Evolutionary conservation across 2,797 vertebrate genomes (phyloP).

Genomic region (Ara ararauna): DNA sequence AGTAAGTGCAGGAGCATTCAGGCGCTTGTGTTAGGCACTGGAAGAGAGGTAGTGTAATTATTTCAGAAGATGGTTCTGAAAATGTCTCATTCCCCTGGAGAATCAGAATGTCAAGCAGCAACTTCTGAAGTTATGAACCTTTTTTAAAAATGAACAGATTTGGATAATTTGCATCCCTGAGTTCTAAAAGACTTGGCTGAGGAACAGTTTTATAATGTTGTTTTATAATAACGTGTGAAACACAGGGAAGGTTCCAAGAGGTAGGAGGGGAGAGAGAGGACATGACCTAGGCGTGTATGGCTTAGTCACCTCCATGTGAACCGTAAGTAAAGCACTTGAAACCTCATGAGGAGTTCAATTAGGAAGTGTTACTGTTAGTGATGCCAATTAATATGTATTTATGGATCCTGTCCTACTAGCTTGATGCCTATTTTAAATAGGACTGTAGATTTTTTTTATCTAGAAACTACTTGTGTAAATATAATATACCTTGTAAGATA

Average conservation of each 20-base stretch:
- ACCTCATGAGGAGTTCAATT: not conserved
- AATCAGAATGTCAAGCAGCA: not conserved
- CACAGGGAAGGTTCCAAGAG: not conserved
- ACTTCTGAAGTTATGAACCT: not conserved
- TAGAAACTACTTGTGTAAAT: not conserved
- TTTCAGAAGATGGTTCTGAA: not conserved
- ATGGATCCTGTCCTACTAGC: not conserved
- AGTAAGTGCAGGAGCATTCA: not conserved
- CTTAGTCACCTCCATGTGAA: not conserved
- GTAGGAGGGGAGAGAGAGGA: slow-evolving; percentile 13
- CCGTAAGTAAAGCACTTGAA: not conserved
- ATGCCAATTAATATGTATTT: not conserved
- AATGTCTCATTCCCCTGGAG: not conserved
- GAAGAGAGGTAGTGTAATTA: not conserved
- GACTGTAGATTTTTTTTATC: not conserved
- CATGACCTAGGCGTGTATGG: not conserved
- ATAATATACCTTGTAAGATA: not conserved
- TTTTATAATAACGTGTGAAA: not conserved
- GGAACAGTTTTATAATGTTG: not conserved
- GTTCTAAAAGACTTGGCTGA: not conserved
- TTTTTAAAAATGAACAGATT: not conserved
- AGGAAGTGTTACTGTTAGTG: not conserved
- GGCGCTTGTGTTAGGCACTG: not conserved
- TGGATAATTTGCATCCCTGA: not conserved
- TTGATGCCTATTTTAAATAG: not conserved